A percentile compares a stretch with the other conserved stretches of the same genome.
Evolutionary conservation across 2,888 invertebrate genomes (phyloP).

Genomic region (Trissolcus brochymenae): DNA sequence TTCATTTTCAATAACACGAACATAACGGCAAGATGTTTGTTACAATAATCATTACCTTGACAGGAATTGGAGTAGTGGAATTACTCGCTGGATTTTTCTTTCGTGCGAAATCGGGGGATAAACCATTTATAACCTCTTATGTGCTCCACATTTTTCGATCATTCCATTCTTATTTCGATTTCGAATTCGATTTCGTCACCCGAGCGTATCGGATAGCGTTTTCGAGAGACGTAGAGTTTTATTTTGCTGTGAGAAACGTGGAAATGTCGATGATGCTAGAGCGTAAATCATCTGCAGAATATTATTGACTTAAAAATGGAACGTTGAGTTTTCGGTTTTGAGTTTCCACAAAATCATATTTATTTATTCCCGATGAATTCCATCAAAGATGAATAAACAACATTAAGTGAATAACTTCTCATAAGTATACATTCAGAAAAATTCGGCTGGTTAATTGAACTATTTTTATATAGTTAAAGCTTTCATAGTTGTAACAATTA

Average conservation of each 20-base stretch:
- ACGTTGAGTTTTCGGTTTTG: constrained; percentile 4
- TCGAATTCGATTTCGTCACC: constrained; percentile 23
- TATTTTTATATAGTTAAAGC: no score
- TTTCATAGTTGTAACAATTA: no score
- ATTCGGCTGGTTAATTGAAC: no score
- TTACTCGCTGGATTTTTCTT: constrained; percentile 6
- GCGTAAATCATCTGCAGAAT: constrained; percentile 9
- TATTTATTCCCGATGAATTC: no score
- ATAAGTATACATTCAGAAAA: no score
- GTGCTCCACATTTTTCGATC: constrained; percentile 24
- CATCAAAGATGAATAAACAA: no score
- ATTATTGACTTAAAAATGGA: constrained; percentile 19
- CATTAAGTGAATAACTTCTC: no score
- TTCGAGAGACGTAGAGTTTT: constrained; percentile 27
- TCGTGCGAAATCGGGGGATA: constrained; percentile 13
- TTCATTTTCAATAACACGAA: constrained; percentile 5
- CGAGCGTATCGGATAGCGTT: constrained; percentile 26
- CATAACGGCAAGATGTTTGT: neutral
- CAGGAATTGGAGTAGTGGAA: neutral
- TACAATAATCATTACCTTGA: constrained; percentile 11
- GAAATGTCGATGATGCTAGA: constrained; percentile 23
- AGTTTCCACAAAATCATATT: no score
- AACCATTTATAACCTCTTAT: constrained; percentile 26
- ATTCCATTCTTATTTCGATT: constrained; percentile 30
- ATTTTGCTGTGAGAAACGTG: constrained; percentile 29